Conservation (phyloP, 2,888 invertebrate species). For the Pollenia angustigena region DNA sequence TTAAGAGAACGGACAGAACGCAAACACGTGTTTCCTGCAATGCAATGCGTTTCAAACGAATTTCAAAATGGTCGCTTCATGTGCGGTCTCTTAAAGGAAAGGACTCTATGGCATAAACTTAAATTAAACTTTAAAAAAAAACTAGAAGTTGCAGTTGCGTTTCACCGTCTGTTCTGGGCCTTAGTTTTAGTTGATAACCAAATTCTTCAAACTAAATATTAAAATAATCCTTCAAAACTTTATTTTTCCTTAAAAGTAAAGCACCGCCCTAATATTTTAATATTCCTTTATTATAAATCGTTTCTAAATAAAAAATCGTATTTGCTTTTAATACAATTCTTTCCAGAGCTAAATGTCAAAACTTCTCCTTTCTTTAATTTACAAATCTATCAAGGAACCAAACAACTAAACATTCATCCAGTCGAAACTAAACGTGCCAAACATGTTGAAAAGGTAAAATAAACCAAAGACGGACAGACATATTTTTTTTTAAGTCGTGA, state of each 20-base stretch:
- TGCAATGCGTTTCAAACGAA: too few species aligned
- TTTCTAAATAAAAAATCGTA: slow-evolving; percentile 27
- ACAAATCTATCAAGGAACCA: slow-evolving; percentile 69
- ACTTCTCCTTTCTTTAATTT: slow-evolving; percentile 52
- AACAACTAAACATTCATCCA: slow-evolving; percentile 2
- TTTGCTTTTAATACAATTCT: slow-evolving; percentile 15
- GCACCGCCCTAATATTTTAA: background rate
- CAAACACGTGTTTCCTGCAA: too few species aligned
- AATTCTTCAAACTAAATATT: background rate
- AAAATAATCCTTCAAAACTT: background rate
- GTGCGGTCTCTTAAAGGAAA: too few species aligned
- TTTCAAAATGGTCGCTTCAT: too few species aligned
- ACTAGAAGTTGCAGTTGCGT: too few species aligned
- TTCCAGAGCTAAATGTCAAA: slow-evolving; percentile 66
- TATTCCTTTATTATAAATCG: slow-evolving; percentile 32
- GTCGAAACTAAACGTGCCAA: slow-evolving; percentile 58
- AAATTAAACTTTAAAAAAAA: too few species aligned
- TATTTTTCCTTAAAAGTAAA: background rate
- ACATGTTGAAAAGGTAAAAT: slow-evolving; percentile 55
- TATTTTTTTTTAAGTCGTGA: slow-evolving; percentile 45
- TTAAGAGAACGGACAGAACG: too few species aligned
- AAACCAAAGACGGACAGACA: background rate
- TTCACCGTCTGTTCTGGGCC: too few species aligned
- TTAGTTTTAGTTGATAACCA: too few species aligned
- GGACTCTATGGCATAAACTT: too few species aligned